These are phyloP conservation scores for Petrosia ficiformis DNA, from an alignment of 37 sponge, comb jelly and placozoan species.

Conservation along the genomic window DNA sequence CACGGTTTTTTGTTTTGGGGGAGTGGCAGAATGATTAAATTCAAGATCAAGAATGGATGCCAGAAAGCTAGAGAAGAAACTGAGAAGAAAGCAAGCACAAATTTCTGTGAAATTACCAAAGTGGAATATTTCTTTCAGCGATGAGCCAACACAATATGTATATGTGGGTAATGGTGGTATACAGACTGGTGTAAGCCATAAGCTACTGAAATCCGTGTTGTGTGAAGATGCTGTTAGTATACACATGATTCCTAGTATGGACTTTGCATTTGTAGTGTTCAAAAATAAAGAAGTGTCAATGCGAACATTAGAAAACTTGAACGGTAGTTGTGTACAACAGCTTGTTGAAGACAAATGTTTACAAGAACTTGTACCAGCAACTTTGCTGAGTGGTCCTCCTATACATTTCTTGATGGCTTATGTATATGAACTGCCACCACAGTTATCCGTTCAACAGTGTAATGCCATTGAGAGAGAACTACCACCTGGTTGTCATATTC, in stretches of 20 bases:
- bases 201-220: conserved; percentile 18
- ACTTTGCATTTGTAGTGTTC: conserved; percentile 48
- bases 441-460: neutral
- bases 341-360: neutral
- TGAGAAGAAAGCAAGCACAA: conserved; percentile 30
- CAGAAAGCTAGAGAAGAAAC: conserved; percentile 26
- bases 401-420: conserved; percentile 42
- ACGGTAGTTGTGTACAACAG: conserved; percentile 45
- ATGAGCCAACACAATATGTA: conserved; percentile 26
- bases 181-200: conserved; percentile 35
- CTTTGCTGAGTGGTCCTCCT: conserved; percentile 32
- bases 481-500: neutral
- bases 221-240: neutral
- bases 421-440: conserved; percentile 19
- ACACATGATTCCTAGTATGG: conserved; percentile 26
- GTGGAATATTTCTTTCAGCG: conserved; percentile 12
- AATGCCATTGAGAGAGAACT: neutral
- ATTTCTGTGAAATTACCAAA: conserved; percentile 25
- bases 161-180: conserved; percentile 73
- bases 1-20: no score
- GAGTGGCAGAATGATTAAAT: no score
- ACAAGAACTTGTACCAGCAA: neutral
- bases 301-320: neutral
- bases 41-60: no score
- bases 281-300: neutral